These are phyloP conservation scores for Brotula barbata DNA, from an alignment of 2,797 vertebrate genomes.

Conservation along the genomic window DNA sequence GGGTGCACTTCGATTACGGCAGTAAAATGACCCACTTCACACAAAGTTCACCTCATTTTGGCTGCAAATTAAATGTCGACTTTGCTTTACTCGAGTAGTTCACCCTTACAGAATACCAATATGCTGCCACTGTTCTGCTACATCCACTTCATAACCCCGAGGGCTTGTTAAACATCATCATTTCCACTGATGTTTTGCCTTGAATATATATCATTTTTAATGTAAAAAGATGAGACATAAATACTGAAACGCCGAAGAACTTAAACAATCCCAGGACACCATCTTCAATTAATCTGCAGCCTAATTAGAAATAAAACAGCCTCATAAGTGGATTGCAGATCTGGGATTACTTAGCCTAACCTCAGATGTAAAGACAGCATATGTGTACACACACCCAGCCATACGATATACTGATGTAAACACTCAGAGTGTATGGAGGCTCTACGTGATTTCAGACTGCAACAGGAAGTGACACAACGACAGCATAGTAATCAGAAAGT, in stretches of 20 bases:
- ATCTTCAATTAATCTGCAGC: too few species aligned
- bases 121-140: constrained; percentile 6
- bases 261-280: constrained; percentile 12
- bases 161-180: constrained; percentile 27
- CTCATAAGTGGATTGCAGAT: too few species aligned
- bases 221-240: not conserved
- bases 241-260: not conserved
- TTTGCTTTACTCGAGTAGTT: constrained; percentile 54
- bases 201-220: not conserved
- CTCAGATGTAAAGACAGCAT: too few species aligned
- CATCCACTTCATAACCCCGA: constrained; percentile 10
- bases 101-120: constrained; percentile 56
- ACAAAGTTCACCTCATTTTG: constrained; percentile 75
- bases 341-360: too few species aligned
- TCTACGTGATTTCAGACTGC: too few species aligned
- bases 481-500: too few species aligned
- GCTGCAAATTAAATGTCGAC: constrained; percentile 76
- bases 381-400: too few species aligned
- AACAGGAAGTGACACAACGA: too few species aligned
- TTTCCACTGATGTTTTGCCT: constrained; percentile 9
- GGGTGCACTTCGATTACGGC: constrained; percentile 59
- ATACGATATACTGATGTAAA: too few species aligned
- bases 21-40: constrained; percentile 64
- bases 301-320: too few species aligned
- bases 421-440: too few species aligned